Base-by-base conservation (phyloP, 1,140 invertebrate species). In the Dendroctonus ponderosae region DNA sequence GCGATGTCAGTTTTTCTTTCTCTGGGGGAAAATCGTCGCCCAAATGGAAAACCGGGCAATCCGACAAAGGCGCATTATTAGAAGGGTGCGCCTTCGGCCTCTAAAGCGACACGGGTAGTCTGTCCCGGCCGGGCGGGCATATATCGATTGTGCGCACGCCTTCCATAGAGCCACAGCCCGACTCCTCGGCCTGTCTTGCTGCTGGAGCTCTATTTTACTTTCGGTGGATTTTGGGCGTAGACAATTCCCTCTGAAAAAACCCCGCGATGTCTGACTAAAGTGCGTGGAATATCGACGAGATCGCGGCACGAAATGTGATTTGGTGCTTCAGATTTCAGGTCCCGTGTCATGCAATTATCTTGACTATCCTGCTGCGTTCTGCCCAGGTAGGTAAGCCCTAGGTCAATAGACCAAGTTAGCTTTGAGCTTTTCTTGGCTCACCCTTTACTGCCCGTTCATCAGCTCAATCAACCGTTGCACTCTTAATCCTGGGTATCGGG, bases 321-420 rank as follows among this genome's bases (percentile, higher is more conserved):
- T 40, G 50, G 52, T 40, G 9, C n/a, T n/a, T n/a, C n/a, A n/a
- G n/a, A n/a, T n/a, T n/a, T n/a, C n/a, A n/a, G n/a, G 52, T 9
- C 9, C 52, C 52, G 41, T 39, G 6, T 8, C 38, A 37, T 8
- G 49, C 7, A 39, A 40, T 6, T 7, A 15, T 43, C 44, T 58
- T 44, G 42, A 6, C 9, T 12, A 26, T 44, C 39, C n/a, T n/a
- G n/a, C n/a, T n/a, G n/a, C n/a, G n/a, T n/a, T n/a, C 56, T 42
- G 40, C 56, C 56, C 56, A 58, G 56, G 56, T 58, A 58, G 40
- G 56, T 58, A 51, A 54, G 52, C 38, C 52, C 52, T 54, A 54
- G 52, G 52, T 54, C 52, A 54, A 54, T 54, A 54, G 11, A 15
- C 52, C 3, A 40, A 14, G 6, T 54, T 39, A 7, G 49, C 7